A percentile compares a stretch with the other conserved stretches of the same genome.
phyloP scores from a whole-genome alignment of 1,140 invertebrate species.

The Bilobella aurantiaca region DNA sequence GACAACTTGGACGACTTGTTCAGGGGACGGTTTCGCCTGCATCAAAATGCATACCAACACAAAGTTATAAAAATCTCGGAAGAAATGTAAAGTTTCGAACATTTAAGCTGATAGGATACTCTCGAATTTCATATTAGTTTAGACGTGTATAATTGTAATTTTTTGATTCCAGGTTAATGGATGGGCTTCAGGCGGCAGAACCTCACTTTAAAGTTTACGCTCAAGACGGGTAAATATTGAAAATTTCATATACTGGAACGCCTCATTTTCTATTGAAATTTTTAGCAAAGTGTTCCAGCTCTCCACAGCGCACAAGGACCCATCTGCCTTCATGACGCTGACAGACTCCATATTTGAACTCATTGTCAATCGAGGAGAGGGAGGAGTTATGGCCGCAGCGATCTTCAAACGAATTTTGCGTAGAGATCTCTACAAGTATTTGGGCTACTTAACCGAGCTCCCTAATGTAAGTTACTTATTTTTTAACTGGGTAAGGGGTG shows the following conservation, averaged over 20 bases:
- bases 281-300: background rate
- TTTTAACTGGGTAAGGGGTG: no score
- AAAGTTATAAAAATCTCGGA: conserved; percentile 42
- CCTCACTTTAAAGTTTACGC: conserved; percentile 16
- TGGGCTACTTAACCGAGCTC: background rate
- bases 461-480: no score
- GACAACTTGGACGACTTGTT: conserved; percentile 26
- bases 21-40: conserved; percentile 37
- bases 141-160: background rate
- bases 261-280: background rate
- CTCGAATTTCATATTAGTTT: background rate
- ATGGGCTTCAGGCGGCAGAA: conserved; percentile 25
- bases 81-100: conserved; percentile 40
- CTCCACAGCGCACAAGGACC: background rate
- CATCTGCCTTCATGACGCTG: background rate
- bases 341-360: background rate
- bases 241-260: background rate
- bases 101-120: no score
- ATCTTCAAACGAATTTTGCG: background rate
- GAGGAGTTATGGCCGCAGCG: background rate
- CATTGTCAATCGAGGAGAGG: background rate
- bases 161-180: conserved; percentile 19
- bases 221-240: conserved; percentile 18
- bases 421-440: background rate
- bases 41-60: conserved; percentile 47